Conservation (phyloP, 2,888 invertebrate genomes). For the Habrosyne pyritoides region DNA sequence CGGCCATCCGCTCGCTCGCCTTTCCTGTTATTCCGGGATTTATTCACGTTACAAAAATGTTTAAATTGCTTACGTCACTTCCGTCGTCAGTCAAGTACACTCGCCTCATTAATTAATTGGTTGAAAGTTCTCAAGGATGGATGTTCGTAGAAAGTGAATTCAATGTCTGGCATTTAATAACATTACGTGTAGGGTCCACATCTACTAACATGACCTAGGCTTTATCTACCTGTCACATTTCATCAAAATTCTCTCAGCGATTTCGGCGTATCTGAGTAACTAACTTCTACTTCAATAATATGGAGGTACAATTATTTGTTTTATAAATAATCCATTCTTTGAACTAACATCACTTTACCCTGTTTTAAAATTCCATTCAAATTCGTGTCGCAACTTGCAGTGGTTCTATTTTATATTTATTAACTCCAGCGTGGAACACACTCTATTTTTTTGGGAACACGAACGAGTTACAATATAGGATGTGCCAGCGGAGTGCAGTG, state of each 20-base stretch:
- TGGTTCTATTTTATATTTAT: neutral
- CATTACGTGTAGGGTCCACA: too few relatives aligned
- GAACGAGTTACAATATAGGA: neutral
- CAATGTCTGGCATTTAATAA: too few relatives aligned
- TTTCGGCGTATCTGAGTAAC: too few relatives aligned
- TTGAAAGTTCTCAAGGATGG: too few relatives aligned
- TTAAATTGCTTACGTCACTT: neutral
- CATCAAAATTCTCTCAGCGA: too few relatives aligned
- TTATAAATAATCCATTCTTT: too few relatives aligned
- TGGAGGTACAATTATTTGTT: too few relatives aligned
- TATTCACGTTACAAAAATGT: neutral
- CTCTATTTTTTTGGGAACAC: neutral
- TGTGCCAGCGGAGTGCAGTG: neutral
- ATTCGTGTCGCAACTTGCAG: neutral
- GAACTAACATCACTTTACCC: neutral
- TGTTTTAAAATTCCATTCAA: neutral
- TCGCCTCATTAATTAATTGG: too few relatives aligned
- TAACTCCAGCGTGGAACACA: neutral
- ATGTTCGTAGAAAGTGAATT: too few relatives aligned
- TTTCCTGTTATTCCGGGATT: neutral
- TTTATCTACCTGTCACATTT: too few relatives aligned
- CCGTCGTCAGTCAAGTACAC: neutral
- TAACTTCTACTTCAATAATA: too few relatives aligned
- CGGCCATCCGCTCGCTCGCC: neutral
- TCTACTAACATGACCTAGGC: too few relatives aligned